Base-by-base conservation (phyloP, 2,888 invertebrate species). In the Bombylius major region DNA sequence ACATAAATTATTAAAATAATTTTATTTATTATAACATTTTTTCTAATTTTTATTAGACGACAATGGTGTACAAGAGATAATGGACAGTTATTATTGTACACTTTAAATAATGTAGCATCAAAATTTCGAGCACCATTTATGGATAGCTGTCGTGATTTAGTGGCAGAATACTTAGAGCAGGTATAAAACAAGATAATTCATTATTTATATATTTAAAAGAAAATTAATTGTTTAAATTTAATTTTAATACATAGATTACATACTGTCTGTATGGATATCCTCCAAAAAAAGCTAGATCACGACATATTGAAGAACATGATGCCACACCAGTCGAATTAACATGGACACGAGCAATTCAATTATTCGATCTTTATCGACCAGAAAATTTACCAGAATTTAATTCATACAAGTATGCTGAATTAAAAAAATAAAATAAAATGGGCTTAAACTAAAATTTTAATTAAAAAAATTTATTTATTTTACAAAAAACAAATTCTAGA, bases 241-340 rank as follows among this genome's bases (percentile, higher is more conserved):
- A 14, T 33, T 46, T 9, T 54, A 36, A 34, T n/a, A 34, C 45
- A 4, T 50, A 67, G 67, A 77, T 78, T 62, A 78, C 80, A 58
- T 93, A 82, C 70, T 96, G 96, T 70, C 76, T 96, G 4, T 95
- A 87, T 70, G 86, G 86, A 2, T 87, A 89, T 74, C 89, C 89
- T 1, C 83, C 80, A 57, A 86, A 82, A 67, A 68, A 85, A 84
- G 65, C 82, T 57, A 76, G 78, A 62, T 65, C 76, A 1, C 76
- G 78, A 0, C 68, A 69, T 54, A 65, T 70, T 51, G 68, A 69
- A 60, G 69, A 70, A 54, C 94, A 94, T 68, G 86, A 85, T 65
- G 85, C 84, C 0, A 78, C 79, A 39, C 79, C 84, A 51, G 77
- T 85, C 47, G 77, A 82, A 9, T 71, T 90, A 57, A 83, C 83